Conservation (phyloP, 2,797 vertebrate species). For the Pterois miles region DNA sequence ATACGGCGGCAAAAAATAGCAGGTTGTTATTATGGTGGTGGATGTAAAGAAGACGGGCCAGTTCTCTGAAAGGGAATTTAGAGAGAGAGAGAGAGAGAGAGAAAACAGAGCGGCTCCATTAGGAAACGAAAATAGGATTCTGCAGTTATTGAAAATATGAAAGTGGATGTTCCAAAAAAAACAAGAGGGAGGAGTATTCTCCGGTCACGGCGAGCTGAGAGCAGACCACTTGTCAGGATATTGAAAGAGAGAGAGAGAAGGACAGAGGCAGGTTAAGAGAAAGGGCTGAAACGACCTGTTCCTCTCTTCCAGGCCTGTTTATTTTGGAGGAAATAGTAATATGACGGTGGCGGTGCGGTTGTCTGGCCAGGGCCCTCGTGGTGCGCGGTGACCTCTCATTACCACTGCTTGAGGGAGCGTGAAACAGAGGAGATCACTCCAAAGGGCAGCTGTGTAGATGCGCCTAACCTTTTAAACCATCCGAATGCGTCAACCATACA, state of each 20-base stretch:
- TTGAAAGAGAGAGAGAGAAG: conserved; percentile 58
- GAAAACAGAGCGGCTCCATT: conserved; percentile 44
- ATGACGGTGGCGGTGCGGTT: conserved; percentile 56
- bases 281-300: conserved; percentile 59
- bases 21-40: conserved; percentile 23
- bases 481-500: conserved; percentile 86
- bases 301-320: conserved; percentile 66
- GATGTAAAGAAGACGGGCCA: conserved; percentile 45
- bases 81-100: conserved; percentile 20
- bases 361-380: conserved; percentile 57
- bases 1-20: conserved; percentile 6
- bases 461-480: conserved; percentile 85
- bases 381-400: conserved; percentile 82
- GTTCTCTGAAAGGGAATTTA: conserved; percentile 48
- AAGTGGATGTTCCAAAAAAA: conserved; percentile 65
- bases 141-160: conserved; percentile 75
- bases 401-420: conserved; percentile 82
- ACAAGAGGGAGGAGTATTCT: conserved; percentile 65
- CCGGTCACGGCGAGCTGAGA: conserved; percentile 57
- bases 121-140: conserved; percentile 64
- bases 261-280: conserved; percentile 57
- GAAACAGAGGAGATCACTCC: conserved; percentile 79
- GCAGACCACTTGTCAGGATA: conserved; percentile 77
- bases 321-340: conserved; percentile 70
- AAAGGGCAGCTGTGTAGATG: conserved; percentile 85